Conservation (phyloP, 2,113 vertebrate genomes). For the Brienomyrus brachyistius region DNA sequence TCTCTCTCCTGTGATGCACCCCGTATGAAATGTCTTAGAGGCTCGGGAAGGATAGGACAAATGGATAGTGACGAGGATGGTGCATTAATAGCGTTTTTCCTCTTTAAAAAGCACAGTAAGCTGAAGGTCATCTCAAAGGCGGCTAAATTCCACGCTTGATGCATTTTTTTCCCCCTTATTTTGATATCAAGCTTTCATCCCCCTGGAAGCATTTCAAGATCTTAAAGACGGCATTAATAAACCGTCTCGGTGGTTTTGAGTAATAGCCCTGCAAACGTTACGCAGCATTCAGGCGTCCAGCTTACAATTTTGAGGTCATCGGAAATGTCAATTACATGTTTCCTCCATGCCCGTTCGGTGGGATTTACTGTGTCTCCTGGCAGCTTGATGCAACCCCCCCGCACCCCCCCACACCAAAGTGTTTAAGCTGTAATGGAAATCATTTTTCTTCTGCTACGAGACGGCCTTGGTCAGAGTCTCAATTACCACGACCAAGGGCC, state of each 20-base stretch:
- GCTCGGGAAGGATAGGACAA: not conserved
- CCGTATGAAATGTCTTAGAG: not conserved
- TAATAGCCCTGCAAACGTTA: conserved; percentile 31
- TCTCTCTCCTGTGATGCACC: not conserved
- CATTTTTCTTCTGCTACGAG: conserved; percentile 26
- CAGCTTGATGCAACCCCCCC: conserved; percentile 25
- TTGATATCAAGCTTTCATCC: conserved; percentile 8
- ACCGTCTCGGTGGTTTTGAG: conserved; percentile 30
- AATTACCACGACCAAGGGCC: conserved; percentile 25
- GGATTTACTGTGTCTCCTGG: conserved; percentile 34
- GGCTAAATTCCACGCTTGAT: not conserved
- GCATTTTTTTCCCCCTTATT: not conserved
- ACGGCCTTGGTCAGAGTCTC: conserved; percentile 37
- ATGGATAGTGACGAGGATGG: not conserved
- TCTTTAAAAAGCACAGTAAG: not conserved
- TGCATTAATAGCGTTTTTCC: not conserved
- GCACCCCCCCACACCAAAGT: conserved; percentile 19
- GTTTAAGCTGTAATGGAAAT: conserved; percentile 32
- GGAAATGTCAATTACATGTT: conserved; percentile 29
- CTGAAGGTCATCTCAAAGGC: not conserved
- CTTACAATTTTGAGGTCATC: conserved; percentile 27
- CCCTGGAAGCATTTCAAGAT: not conserved
- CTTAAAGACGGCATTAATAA: conserved; percentile 15
- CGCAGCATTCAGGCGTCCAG: conserved; percentile 21
- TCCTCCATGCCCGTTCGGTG: conserved; percentile 8